Evolutionary conservation across 2,888 invertebrate genomes (phyloP).

Genomic region (Plutella xylostella): DNA sequence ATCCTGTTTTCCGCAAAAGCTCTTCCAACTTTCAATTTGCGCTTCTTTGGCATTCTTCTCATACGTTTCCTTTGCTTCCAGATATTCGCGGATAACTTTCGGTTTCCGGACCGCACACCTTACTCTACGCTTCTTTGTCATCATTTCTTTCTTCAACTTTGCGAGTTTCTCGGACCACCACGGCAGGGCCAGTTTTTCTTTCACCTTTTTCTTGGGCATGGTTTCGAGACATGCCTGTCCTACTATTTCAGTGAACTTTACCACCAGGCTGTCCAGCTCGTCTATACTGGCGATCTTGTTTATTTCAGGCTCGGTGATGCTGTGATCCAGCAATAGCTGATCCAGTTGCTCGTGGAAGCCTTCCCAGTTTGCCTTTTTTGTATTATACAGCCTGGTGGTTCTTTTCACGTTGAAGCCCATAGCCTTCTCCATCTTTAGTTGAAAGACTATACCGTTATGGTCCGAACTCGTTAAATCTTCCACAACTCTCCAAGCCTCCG

Average conservation of each 20-base stretch:
- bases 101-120: background rate
- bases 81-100: constrained; percentile 2
- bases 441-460: constrained; percentile 12
- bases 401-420: background rate
- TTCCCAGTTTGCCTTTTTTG: constrained; percentile 15
- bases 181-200: background rate
- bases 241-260: background rate
- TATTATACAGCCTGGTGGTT: constrained; percentile 17
- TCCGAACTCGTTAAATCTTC: constrained; percentile 4
- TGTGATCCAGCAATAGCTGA: background rate
- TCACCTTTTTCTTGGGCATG: background rate
- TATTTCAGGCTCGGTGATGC: background rate
- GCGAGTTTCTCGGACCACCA: constrained; percentile 8
- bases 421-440: background rate
- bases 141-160: background rate
- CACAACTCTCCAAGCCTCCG: background rate
- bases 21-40: constrained; percentile 1
- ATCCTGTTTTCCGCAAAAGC: constrained; percentile 3
- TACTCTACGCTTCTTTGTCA: constrained; percentile 4
- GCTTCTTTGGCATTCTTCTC: background rate
- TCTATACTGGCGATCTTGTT: background rate
- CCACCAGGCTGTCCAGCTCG: background rate
- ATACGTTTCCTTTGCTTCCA: background rate
- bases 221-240: background rate
- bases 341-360: background rate